A percentile compares a stretch with the other conserved stretches of the same genome.
These are phyloP conservation scores for Clarias pachynema DNA, from an alignment of 2,797 vertebrate species.

Conservation along the genomic window DNA sequence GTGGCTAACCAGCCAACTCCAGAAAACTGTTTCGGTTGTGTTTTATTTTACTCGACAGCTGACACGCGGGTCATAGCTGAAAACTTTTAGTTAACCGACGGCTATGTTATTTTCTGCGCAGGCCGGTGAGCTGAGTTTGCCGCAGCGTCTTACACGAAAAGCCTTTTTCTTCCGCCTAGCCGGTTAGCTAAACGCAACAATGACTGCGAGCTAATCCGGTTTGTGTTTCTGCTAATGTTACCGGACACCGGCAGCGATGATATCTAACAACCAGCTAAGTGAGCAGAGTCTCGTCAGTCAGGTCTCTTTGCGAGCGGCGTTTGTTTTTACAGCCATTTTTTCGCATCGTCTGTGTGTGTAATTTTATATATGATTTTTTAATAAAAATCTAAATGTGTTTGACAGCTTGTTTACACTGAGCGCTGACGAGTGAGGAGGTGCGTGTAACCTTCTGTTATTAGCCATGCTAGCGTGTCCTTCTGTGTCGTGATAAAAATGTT, in stretches of 20 bases:
- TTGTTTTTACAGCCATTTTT: background rate
- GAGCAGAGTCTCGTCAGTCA: background rate
- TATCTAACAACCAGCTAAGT: background rate
- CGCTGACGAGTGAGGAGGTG: background rate
- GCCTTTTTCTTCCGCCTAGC: background rate
- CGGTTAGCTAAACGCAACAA: background rate
- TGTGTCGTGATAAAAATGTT: background rate
- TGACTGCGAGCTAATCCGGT: background rate
- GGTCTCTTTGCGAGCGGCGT: background rate
- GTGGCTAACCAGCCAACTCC: conserved; percentile 20
- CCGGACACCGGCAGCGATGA: conserved; percentile 26
- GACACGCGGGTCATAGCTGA: background rate
- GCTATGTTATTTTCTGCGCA: too few relatives aligned
- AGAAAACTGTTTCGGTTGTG: too few relatives aligned
- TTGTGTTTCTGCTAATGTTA: background rate
- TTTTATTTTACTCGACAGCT: background rate
- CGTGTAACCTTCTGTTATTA: background rate
- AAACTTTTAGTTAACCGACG: background rate
- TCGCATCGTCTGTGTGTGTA: too few relatives aligned
- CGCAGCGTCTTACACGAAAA: background rate
- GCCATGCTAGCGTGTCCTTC: background rate
- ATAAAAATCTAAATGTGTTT: background rate
- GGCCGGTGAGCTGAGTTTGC: background rate
- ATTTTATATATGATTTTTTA: background rate
- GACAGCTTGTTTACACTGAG: background rate